These are phyloP conservation scores for Entomobrya proxima DNA, from an alignment of 2,888 invertebrate species.

Conservation along the genomic window DNA sequence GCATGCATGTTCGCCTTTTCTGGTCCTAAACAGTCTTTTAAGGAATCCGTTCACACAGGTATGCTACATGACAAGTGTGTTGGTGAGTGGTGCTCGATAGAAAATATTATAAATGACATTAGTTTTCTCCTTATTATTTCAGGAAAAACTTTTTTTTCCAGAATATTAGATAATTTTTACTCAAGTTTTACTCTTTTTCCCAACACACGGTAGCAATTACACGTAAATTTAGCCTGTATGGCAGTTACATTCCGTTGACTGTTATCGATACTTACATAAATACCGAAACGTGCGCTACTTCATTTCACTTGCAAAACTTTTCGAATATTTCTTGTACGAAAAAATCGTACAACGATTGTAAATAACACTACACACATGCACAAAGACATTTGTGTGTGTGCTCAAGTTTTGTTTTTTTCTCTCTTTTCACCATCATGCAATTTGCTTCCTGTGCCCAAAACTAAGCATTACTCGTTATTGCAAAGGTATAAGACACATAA, in stretches of 20 bases:
- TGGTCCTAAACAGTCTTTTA: neutral
- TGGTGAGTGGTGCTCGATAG: slow-evolving; percentile 32
- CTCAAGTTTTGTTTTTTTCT: slow-evolving; percentile 29
- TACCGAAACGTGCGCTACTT: slow-evolving; percentile 32
- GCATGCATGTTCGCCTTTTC: neutral
- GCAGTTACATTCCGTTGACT: slow-evolving; percentile 9
- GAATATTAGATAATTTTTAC: slow-evolving; percentile 24
- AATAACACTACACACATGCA: slow-evolving; percentile 39
- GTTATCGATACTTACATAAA: slow-evolving; percentile 1
- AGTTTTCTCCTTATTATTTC: slow-evolving; percentile 40
- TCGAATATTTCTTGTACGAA: slow-evolving; percentile 56
- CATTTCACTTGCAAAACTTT: slow-evolving; percentile 66
- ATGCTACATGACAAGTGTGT: neutral
- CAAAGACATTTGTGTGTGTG: neutral
- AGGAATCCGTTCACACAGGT: neutral
- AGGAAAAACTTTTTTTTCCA: slow-evolving; percentile 23
- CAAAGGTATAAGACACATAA: neutral
- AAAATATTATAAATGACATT: slow-evolving; percentile 60
- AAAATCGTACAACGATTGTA: slow-evolving; percentile 21
- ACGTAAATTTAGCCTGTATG: slow-evolving; percentile 37
- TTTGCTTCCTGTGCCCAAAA: slow-evolving; percentile 52
- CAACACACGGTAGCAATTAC: slow-evolving; percentile 44
- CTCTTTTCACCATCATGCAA: slow-evolving; percentile 39
- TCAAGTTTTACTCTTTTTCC: neutral
- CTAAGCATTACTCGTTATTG: slow-evolving; percentile 5